Evolutionary conservation across 2,797 vertebrate genomes (phyloP).

Genomic region (Simalia tracyae): DNA sequence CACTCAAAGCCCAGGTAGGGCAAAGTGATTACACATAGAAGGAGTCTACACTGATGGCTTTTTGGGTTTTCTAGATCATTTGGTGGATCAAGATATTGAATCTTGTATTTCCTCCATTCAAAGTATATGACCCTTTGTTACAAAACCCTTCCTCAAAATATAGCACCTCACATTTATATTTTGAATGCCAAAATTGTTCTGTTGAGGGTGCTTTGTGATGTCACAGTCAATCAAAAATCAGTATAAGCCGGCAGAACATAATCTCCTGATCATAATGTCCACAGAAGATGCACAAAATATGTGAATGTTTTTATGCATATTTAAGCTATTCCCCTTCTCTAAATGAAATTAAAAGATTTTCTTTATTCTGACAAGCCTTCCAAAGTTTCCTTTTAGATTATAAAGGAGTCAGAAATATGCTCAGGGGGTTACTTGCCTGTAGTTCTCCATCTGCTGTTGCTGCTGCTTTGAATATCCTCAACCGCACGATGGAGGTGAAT

Average conservation of each 20-base stretch:
- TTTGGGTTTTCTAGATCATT: neutral
- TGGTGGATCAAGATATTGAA: neutral
- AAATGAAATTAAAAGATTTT: neutral
- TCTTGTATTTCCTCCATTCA: neutral
- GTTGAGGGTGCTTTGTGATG: neutral
- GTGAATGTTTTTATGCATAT: neutral
- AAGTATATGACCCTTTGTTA: neutral
- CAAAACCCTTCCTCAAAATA: too few relatives aligned
- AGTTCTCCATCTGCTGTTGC: neutral
- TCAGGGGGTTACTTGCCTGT: neutral
- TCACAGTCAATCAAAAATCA: neutral
- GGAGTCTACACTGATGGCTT: neutral
- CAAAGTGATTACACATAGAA: neutral
- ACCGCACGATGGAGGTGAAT: neutral
- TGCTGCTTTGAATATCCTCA: neutral
- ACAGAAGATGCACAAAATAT: neutral
- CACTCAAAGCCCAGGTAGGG: neutral
- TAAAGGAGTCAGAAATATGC: neutral
- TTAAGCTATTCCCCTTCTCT: neutral
- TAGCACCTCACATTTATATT: neutral
- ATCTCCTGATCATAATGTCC: neutral
- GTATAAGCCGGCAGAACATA: neutral
- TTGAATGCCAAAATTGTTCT: neutral
- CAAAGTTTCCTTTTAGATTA: neutral
- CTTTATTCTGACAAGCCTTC: neutral